A percentile compares a stretch with the other conserved stretches of the same genome.
Conservation (phyloP, 2,888 invertebrate genomes). For the Hirtodrosophila cameraria region DNA sequence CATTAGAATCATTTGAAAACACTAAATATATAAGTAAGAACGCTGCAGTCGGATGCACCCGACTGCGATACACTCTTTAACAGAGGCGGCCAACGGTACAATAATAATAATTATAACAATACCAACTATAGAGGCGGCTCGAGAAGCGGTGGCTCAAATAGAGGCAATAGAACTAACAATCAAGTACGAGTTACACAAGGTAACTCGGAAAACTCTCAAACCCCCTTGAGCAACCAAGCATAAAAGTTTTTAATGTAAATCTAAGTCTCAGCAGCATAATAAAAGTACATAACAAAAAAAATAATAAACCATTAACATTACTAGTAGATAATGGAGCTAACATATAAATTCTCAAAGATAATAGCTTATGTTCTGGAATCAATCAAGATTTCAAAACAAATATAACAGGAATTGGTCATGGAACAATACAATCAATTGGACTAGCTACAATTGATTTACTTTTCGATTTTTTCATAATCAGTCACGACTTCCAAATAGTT, state of each 20-base stretch:
- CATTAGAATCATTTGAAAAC: too few species aligned
- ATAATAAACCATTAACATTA: conserved; percentile 3
- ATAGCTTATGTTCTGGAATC: conserved; percentile 3
- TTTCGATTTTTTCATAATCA: too few species aligned
- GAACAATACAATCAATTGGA: too few species aligned
- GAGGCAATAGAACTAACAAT: not conserved
- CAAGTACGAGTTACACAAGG: not conserved
- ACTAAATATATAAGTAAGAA: too few species aligned
- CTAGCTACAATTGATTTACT: too few species aligned
- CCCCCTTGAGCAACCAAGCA: too few species aligned
- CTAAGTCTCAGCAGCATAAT: conserved; percentile 16
- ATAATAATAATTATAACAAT: not conserved
- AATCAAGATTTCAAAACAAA: too few species aligned
- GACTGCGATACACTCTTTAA: too few species aligned
- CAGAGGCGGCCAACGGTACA: not conserved
- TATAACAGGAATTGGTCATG: too few species aligned
- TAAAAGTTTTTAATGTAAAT: conserved; percentile 13
- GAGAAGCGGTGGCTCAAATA: not conserved
- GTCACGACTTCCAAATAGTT: conserved; percentile 23
- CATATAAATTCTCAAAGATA: conserved; percentile 23
- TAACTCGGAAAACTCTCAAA: too few species aligned
- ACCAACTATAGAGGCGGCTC: not conserved
- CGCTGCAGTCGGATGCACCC: too few species aligned
- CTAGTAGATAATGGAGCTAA: conserved; percentile 21
- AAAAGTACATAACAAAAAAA: too few species aligned